Percentiles rank a stretch among this genome's conserved stretches.
These are phyloP conservation scores for Regulus satrapa DNA, from an alignment of 2,113 vertebrate genomes.

Conservation along the genomic window DNA sequence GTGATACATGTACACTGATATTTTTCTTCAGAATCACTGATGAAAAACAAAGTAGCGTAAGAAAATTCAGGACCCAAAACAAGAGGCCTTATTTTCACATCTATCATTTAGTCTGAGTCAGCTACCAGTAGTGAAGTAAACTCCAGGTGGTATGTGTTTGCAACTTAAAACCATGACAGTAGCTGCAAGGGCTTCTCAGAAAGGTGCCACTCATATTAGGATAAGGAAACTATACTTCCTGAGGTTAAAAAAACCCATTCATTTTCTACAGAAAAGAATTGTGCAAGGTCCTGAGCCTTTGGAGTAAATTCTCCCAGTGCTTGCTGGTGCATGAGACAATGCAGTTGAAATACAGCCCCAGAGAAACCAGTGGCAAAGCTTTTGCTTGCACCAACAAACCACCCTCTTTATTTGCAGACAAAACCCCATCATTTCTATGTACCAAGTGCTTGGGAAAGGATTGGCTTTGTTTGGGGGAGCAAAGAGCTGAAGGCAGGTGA, in stretches of 20 bases:
- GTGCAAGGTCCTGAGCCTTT: background rate
- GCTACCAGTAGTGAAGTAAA: accelerated
- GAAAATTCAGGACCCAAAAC: background rate
- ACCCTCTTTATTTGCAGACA: background rate
- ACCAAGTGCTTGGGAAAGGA: background rate
- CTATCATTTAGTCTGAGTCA: background rate
- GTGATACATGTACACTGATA: background rate
- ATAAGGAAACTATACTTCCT: background rate
- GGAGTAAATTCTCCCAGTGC: background rate
- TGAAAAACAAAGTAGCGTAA: background rate
- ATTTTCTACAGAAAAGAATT: background rate
- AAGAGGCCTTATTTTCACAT: background rate
- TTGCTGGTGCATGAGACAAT: background rate
- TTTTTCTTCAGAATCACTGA: background rate
- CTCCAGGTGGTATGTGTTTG: background rate
- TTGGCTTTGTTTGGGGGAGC: background rate
- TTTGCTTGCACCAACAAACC: background rate
- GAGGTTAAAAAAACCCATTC: background rate
- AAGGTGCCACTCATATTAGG: background rate
- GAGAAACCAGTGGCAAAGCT: background rate
- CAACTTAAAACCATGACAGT: background rate
- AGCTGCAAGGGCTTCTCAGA: background rate
- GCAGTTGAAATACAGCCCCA: background rate
- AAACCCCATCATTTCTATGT: background rate
- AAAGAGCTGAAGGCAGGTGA: background rate